These are phyloP conservation scores for Drosophila lini DNA, from an alignment of 1,140 invertebrate genomes.

Conservation along the genomic window DNA sequence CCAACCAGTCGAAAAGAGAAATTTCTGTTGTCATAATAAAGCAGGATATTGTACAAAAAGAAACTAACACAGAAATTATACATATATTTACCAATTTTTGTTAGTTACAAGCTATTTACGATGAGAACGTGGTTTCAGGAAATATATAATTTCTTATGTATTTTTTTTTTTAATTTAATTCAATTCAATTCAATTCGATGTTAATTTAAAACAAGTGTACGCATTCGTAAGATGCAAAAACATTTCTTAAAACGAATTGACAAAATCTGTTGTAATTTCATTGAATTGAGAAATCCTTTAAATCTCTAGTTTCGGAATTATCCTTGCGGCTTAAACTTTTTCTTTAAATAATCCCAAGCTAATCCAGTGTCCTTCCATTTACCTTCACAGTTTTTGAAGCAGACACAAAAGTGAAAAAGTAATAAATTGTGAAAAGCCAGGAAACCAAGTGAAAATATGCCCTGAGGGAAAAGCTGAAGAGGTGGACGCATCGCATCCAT, in stretches of 20 bases:
- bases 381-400: conserved; percentile 16
- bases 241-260: too few species aligned
- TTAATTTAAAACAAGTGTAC: too few species aligned
- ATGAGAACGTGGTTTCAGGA: too few species aligned
- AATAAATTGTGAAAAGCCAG: conserved; percentile 2
- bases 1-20: conserved; percentile 55
- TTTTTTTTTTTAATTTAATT: too few species aligned
- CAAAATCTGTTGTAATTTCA: not conserved
- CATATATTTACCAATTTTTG: not conserved
- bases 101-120: too few species aligned
- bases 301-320: not conserved
- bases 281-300: not conserved
- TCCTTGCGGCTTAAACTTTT: conserved; percentile 11
- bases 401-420: conserved; percentile 21
- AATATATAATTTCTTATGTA: too few species aligned
- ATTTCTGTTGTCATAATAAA: conserved; percentile 62
- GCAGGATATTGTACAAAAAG: not conserved
- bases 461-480: conserved; percentile 3
- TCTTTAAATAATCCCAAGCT: not conserved
- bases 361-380: conserved; percentile 14
- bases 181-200: too few species aligned
- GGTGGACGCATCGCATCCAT: conserved; percentile 18
- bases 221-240: too few species aligned
- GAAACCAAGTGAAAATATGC: conserved; percentile 29
- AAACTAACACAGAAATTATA: not conserved